Percentiles rank a stretch among this genome's conserved stretches.
Conservation (phyloP, 2,113 vertebrate species). For the Gallinago undulata region DNA sequence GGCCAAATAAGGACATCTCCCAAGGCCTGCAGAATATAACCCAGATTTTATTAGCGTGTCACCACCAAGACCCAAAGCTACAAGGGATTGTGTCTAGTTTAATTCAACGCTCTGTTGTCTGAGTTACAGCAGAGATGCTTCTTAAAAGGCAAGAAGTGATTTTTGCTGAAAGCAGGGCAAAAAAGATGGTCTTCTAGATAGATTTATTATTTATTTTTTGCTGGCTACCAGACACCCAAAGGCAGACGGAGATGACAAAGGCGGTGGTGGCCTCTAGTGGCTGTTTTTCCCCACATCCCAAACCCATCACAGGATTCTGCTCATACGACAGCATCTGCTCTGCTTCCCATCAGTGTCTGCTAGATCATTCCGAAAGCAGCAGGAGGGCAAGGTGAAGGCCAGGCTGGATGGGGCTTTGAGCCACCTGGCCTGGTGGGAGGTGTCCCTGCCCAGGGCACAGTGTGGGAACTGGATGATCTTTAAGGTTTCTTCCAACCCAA, state of each 20-base stretch:
- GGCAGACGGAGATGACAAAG: not conserved
- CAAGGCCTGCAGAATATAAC: not conserved
- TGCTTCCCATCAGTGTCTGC: not conserved
- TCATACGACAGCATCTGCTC: not conserved
- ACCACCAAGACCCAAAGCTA: not conserved
- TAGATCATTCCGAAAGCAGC: not conserved
- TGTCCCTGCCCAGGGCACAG: too few species aligned
- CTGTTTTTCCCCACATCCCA: not conserved
- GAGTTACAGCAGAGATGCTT: not conserved
- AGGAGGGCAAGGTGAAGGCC: not conserved
- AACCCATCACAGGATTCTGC: not conserved
- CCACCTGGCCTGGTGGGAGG: too few species aligned
- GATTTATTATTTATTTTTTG: too few species aligned
- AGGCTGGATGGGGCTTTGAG: too few species aligned
- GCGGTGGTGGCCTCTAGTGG: conserved; percentile 38
- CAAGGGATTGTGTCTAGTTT: not conserved
- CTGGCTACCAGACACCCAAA: not conserved
- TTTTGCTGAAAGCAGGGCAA: not conserved
- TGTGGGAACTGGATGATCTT: too few species aligned
- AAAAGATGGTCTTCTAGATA: not conserved
- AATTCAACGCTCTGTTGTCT: not conserved
- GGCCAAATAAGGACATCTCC: not conserved
- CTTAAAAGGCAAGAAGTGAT: not conserved
- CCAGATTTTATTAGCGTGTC: not conserved
- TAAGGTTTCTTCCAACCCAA: too few species aligned